Evolutionary conservation across 2,113 vertebrate species (phyloP).

Genomic region (Cryptomyrus ogoouensis): DNA sequence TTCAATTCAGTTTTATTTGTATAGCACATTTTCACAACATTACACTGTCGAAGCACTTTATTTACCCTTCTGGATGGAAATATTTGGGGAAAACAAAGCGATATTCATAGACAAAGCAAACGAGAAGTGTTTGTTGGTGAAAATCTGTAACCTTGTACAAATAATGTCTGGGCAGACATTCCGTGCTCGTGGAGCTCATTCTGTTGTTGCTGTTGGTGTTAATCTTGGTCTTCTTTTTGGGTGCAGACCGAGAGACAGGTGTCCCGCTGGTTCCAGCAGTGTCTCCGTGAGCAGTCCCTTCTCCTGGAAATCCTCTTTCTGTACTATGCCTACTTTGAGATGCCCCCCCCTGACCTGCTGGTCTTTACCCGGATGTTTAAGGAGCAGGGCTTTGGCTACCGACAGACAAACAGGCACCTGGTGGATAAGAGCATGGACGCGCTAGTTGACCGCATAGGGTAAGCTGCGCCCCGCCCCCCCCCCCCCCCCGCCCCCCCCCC

Average conservation of each 20-base stretch:
- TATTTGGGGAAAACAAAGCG: neutral
- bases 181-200: neutral
- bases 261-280: slow-evolving; percentile 90
- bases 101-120: neutral
- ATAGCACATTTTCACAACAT: too few relatives aligned
- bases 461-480: too few relatives aligned
- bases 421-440: slow-evolving; percentile 90
- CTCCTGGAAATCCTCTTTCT: slow-evolving; percentile 93
- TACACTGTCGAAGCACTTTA: too few relatives aligned
- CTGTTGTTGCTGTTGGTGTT: neutral
- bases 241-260: slow-evolving; percentile 86
- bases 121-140: neutral
- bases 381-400: slow-evolving; percentile 85
- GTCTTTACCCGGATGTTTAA: slow-evolving; percentile 85
- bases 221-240: neutral
- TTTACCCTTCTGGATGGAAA: neutral
- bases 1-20: too few relatives aligned
- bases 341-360: slow-evolving; percentile 76
- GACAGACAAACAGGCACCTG: slow-evolving; percentile 89
- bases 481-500: too few relatives aligned
- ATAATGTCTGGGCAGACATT: neutral
- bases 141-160: neutral
- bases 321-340: slow-evolving; percentile 95
- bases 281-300: slow-evolving; percentile 89
- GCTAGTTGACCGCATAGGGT: slow-evolving; percentile 89